phyloP scores from a whole-genome alignment of 2,888 invertebrate species.

The Ferrisia virgata region DNA sequence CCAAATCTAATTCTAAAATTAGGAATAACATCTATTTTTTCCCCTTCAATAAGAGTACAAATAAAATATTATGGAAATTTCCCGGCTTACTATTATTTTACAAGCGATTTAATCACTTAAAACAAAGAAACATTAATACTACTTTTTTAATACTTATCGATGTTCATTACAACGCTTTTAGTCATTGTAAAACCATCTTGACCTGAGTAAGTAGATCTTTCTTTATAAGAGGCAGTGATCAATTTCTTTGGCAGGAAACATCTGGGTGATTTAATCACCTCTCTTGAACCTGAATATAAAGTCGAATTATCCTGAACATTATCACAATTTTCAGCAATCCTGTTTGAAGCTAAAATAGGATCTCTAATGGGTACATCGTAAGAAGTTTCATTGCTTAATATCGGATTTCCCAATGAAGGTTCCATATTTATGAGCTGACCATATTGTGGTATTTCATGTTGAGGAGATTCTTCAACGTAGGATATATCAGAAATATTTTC shows the following conservation, averaged over 20 bases:
- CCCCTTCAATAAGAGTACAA: not conserved
- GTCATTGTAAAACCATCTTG: not conserved
- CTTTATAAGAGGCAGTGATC: constrained; percentile 12
- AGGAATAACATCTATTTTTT: not conserved
- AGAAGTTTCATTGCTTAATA: not conserved
- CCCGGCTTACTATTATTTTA: not conserved
- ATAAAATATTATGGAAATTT: not conserved
- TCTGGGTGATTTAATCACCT: not conserved
- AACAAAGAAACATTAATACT: not conserved
- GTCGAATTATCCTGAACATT: not conserved
- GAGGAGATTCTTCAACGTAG: not conserved
- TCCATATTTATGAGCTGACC: not conserved
- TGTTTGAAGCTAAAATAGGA: not conserved
- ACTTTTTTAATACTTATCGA: not conserved
- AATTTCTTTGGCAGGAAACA: not conserved
- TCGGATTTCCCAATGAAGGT: not conserved
- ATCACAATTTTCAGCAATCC: not conserved
- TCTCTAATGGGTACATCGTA: not conserved
- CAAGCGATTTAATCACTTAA: not conserved
- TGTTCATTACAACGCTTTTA: not conserved
- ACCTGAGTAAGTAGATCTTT: not conserved
- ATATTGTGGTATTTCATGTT: not conserved
- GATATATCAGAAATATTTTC: not conserved
- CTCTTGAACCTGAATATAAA: not conserved
- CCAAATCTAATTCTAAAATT: not conserved